Conservation (phyloP, 2,888 invertebrate species). For the Clusia tigrina region DNA sequence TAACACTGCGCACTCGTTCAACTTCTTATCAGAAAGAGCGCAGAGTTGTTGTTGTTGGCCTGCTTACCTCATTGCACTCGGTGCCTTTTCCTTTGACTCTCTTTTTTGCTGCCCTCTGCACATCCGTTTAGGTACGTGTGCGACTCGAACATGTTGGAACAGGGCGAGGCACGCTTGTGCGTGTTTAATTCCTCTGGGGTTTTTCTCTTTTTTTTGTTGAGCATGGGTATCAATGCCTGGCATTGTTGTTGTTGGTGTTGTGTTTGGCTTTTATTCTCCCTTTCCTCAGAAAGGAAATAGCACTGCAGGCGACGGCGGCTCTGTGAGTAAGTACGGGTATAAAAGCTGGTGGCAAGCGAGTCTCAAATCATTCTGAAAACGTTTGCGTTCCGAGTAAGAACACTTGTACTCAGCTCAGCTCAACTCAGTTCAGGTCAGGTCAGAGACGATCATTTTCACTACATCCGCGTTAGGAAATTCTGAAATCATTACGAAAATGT, state of each 20-base stretch:
- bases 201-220: slow-evolving; percentile 30
- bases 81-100: slow-evolving; percentile 17
- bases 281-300: slow-evolving; percentile 48
- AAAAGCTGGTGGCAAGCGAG: slow-evolving; percentile 50
- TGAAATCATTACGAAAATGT: slow-evolving; percentile 46
- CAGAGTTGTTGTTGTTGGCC: slow-evolving; percentile 29
- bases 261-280: slow-evolving; percentile 33
- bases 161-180: slow-evolving; percentile 41
- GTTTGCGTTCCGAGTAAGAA: slow-evolving; percentile 52
- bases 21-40: slow-evolving; percentile 17
- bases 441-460: slow-evolving; percentile 5
- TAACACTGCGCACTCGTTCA: background rate
- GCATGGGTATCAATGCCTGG: no score
- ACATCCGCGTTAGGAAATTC: background rate
- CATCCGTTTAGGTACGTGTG: background rate
- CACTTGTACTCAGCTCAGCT: slow-evolving; percentile 26
- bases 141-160: slow-evolving; percentile 17
- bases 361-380: slow-evolving; percentile 58
- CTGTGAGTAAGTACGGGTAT: slow-evolving; percentile 40
- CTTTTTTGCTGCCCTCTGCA: slow-evolving; percentile 19
- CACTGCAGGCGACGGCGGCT: slow-evolving; percentile 21
- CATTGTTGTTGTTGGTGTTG: slow-evolving; percentile 10
- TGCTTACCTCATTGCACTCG: slow-evolving; percentile 17
- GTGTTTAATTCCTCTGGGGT: slow-evolving; percentile 33
- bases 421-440: background rate